These are phyloP conservation scores for Chanos chanos DNA, from an alignment of 2,797 vertebrate genomes.

Conservation along the genomic window DNA sequence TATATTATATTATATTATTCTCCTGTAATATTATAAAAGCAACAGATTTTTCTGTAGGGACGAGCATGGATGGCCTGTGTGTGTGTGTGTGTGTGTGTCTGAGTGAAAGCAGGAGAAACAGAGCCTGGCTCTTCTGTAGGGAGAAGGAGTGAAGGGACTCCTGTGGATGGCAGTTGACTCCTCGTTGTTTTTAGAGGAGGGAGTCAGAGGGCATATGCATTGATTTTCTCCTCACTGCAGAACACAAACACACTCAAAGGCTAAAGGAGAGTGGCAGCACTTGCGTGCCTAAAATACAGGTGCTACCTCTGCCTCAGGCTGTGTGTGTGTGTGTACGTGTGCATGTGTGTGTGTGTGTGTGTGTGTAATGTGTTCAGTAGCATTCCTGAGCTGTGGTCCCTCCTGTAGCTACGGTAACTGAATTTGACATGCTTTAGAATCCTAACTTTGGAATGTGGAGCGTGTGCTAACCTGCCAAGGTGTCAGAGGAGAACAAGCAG, in stretches of 20 bases:
- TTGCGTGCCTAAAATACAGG: slow-evolving; percentile 54
- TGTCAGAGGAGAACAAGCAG: slow-evolving; percentile 12
- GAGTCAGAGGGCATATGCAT: slow-evolving; percentile 26
- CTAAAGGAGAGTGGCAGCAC: background rate
- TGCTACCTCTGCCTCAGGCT: slow-evolving; percentile 47
- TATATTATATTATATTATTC: no score
- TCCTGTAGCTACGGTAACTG: slow-evolving; percentile 29
- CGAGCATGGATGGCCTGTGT: background rate
- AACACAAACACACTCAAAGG: background rate
- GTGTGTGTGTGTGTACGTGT: slow-evolving; percentile 36
- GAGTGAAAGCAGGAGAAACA: background rate
- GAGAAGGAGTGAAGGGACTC: no score
- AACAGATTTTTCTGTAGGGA: background rate
- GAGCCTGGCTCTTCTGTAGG: background rate
- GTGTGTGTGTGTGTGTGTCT: slow-evolving; percentile 1
- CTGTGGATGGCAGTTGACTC: no score
- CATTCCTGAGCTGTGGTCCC: slow-evolving; percentile 7
- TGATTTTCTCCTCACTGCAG: slow-evolving; percentile 17
- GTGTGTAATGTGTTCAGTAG: background rate
- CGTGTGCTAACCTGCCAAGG: slow-evolving; percentile 26
- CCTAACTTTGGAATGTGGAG: slow-evolving; percentile 32
- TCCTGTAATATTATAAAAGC: no score
- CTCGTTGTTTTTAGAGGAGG: slow-evolving; percentile 47
- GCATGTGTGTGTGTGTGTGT: slow-evolving; percentile 1
- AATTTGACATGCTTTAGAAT: slow-evolving; percentile 33